Percentiles rank a stretch among this genome's conserved stretches.
These are phyloP conservation scores for Charanyca ferruginea DNA, from an alignment of 2,888 invertebrate genomes.

Conservation along the genomic window DNA sequence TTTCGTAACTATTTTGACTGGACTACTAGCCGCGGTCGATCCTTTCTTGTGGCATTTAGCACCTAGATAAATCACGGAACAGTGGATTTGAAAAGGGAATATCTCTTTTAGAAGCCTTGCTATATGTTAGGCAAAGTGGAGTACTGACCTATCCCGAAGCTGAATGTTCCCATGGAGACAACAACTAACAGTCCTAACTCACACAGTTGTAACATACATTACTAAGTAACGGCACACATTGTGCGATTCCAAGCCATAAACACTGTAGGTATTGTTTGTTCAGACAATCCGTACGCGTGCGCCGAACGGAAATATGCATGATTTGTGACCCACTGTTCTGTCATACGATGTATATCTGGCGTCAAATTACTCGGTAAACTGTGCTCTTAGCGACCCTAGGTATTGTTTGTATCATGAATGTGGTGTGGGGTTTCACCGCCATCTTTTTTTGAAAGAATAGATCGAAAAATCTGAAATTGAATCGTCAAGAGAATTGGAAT, in stretches of 20 bases:
- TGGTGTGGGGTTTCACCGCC: not conserved
- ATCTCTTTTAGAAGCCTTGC: no score
- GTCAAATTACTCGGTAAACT: constrained; percentile 45
- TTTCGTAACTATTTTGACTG: no score
- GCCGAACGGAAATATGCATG: constrained; percentile 56
- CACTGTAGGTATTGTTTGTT: constrained; percentile 55
- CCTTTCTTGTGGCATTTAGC: no score
- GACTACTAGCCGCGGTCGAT: no score
- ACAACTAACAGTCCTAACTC: constrained; percentile 23
- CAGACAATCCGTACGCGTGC: constrained; percentile 51
- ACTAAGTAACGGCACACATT: constrained; percentile 47
- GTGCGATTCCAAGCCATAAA: constrained; percentile 60
- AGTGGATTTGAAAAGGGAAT: no score
- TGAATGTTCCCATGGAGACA: constrained; percentile 13
- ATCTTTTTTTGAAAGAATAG: not conserved
- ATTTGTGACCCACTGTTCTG: constrained; percentile 59
- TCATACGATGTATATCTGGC: constrained; percentile 42
- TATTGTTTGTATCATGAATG: not conserved
- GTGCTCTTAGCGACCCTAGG: not conserved
- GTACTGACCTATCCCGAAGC: not conserved
- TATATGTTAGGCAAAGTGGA: not conserved
- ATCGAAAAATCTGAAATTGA: not conserved
- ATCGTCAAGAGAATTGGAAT: constrained; percentile 24
- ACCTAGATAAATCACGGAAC: no score
- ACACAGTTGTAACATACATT: constrained; percentile 22